phyloP scores from a whole-genome alignment of 2,113 vertebrate genomes.

The Struthidea cinerea region DNA sequence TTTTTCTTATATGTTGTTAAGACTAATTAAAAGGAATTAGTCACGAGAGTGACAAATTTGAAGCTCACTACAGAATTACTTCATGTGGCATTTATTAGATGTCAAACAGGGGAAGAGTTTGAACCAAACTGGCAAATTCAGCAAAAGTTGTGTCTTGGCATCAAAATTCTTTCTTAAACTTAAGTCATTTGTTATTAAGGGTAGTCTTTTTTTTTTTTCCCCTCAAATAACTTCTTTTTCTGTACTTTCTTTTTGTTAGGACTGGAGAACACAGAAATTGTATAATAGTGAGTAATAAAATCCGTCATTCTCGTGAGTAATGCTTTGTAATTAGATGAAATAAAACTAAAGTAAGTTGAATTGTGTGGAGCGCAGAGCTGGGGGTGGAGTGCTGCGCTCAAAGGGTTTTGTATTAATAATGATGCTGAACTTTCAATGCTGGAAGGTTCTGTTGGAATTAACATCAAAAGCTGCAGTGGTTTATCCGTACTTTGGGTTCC shows the following conservation, averaged over 20 bases:
- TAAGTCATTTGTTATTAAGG: constrained; percentile 10
- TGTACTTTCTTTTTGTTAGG: constrained; percentile 2
- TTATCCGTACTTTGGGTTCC: background rate
- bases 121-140: constrained; percentile 9
- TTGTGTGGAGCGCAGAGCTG: constrained; percentile 18
- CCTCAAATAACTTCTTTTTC: background rate
- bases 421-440: background rate
- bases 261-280: background rate
- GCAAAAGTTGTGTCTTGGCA: constrained; percentile 18
- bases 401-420: background rate
- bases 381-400: background rate
- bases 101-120: background rate
- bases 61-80: background rate
- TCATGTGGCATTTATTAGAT: background rate
- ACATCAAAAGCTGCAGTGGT: background rate
- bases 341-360: constrained; percentile 37
- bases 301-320: constrained; percentile 57
- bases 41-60: constrained; percentile 11
- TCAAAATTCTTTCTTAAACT: constrained; percentile 12
- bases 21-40: constrained; percentile 54
- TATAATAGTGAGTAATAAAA: constrained; percentile 58
- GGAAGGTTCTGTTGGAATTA: background rate
- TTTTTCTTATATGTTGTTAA: background rate
- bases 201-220: background rate
- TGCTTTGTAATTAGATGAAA: constrained; percentile 57